These are phyloP conservation scores for Colletes latitarsis DNA, from an alignment of 1,140 invertebrate genomes.

Conservation along the genomic window DNA sequence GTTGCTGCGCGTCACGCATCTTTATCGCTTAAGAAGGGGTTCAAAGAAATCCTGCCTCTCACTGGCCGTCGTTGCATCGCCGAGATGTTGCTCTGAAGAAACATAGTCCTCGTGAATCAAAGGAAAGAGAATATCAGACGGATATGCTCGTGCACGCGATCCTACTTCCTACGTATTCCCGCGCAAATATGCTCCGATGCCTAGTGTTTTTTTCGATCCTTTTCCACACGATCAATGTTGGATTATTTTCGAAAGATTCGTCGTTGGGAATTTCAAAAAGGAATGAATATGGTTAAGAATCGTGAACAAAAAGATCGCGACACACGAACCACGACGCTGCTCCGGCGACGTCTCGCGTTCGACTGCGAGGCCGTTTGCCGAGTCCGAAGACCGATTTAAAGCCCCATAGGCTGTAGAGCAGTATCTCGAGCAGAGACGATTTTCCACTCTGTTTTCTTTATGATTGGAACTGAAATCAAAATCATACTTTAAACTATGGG, in stretches of 20 bases:
- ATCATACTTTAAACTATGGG: neutral
- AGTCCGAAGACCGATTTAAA: conserved; percentile 39
- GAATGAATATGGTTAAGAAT: neutral
- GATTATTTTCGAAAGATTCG: neutral
- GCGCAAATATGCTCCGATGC: neutral
- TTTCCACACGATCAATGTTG: neutral
- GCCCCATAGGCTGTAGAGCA: neutral
- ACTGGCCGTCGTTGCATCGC: neutral
- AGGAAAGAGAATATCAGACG: neutral
- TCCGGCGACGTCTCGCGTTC: conserved; percentile 45
- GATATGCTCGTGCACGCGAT: neutral
- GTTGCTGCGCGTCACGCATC: neutral
- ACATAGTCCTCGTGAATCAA: neutral
- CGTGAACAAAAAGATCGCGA: neutral
- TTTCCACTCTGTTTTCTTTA: conserved; percentile 42
- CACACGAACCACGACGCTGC: conserved; percentile 11
- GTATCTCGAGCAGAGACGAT: conserved; percentile 32
- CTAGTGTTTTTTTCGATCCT: neutral
- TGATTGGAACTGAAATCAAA: conserved; percentile 42
- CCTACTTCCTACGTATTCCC: neutral
- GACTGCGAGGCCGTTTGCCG: conserved; percentile 42
- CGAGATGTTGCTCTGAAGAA: neutral
- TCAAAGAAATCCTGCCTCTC: neutral
- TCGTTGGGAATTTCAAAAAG: neutral
- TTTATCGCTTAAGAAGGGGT: neutral